These are phyloP conservation scores for Podarcis raffonei DNA, from an alignment of 2,113 vertebrate species.

Conservation along the genomic window DNA sequence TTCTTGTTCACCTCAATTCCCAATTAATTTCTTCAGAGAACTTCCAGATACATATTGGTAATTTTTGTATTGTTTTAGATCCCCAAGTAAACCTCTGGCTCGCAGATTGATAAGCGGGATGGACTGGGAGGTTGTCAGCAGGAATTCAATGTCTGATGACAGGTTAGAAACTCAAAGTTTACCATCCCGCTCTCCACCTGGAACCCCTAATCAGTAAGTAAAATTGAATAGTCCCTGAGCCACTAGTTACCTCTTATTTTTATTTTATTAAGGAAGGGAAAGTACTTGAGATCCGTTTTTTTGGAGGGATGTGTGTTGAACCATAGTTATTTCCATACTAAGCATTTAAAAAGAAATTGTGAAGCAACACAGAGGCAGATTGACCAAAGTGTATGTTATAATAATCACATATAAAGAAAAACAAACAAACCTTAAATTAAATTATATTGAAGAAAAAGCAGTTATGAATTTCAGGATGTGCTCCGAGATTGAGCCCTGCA, in stretches of 20 bases:
- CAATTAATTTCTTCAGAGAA: background rate
- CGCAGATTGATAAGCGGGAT: slow-evolving; percentile 88
- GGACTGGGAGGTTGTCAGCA: slow-evolving; percentile 96
- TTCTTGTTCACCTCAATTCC: background rate
- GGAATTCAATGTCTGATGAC: slow-evolving; percentile 93
- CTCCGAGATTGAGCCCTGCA: background rate
- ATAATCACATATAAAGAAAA: background rate
- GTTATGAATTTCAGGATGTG: background rate
- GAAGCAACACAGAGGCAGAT: background rate
- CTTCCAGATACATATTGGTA: slow-evolving; percentile 5
- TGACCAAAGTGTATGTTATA: background rate
- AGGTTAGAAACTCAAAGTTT: slow-evolving; percentile 96
- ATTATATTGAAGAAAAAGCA: background rate
- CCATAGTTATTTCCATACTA: background rate
- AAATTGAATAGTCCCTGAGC: background rate
- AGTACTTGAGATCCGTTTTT: background rate
- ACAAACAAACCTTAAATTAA: background rate
- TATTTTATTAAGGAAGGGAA: background rate
- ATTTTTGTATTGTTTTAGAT: slow-evolving; percentile 77
- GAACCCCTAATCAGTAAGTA: slow-evolving; percentile 96
- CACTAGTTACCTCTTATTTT: background rate
- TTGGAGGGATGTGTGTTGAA: background rate
- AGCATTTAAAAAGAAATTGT: background rate
- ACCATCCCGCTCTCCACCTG: slow-evolving; percentile 95
- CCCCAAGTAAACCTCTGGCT: slow-evolving; percentile 93